These are phyloP conservation scores for Melierax canorus DNA, from an alignment of 2,113 vertebrate species.

Conservation along the genomic window DNA sequence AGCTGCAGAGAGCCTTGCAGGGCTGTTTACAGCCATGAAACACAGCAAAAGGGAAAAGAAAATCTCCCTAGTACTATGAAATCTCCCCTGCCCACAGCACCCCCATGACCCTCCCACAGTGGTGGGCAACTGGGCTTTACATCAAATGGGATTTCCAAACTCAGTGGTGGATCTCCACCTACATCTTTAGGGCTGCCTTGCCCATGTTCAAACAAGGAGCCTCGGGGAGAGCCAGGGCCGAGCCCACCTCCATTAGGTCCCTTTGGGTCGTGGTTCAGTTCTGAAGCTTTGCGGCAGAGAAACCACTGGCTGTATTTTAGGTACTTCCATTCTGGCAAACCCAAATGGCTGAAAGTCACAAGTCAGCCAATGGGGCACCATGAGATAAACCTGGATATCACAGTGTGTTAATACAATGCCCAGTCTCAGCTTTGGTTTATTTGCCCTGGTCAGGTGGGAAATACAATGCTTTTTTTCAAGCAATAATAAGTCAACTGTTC, in stretches of 20 bases:
- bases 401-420: background rate
- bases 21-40: background rate
- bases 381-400: background rate
- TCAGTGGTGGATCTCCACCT: background rate
- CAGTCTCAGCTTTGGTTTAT: background rate
- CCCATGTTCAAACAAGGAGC: background rate
- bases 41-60: background rate
- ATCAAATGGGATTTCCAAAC: background rate
- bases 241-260: fast-evolving
- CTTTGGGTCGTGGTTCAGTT: background rate
- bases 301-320: background rate
- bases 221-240: fast-evolving
- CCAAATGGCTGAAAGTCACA: background rate
- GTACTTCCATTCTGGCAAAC: background rate
- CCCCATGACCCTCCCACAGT: background rate
- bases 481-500: background rate
- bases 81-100: background rate
- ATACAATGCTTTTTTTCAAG: background rate
- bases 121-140: background rate
- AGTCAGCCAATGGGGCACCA: background rate
- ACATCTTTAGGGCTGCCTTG: background rate
- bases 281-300: background rate
- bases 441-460: background rate
- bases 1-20: background rate
- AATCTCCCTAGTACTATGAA: background rate